Evolutionary conservation across 2,888 invertebrate genomes (phyloP).

Genomic region (Conchocele bisecta): DNA sequence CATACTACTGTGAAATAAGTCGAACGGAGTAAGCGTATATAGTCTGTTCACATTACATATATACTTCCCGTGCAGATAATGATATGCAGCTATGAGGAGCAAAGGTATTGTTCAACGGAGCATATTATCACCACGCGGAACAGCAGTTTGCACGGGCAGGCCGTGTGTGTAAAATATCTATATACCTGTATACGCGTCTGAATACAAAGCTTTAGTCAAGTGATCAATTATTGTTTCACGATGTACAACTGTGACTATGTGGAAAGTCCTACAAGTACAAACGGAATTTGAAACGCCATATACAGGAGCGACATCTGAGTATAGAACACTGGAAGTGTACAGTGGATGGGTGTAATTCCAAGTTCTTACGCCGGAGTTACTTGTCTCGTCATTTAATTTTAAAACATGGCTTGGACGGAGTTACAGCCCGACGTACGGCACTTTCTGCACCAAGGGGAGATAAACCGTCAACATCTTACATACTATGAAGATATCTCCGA

Average conservation of each 20-base stretch:
- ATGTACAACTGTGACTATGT: not conserved
- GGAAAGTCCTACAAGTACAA: not conserved
- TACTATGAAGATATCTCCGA: not conserved
- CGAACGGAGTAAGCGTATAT: too few relatives aligned
- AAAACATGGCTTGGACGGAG: not conserved
- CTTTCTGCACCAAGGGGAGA: not conserved
- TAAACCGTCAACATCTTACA: not conserved
- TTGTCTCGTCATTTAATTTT: not conserved
- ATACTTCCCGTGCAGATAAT: too few relatives aligned
- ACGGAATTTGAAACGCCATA: not conserved
- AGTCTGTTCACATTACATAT: too few relatives aligned
- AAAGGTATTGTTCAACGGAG: not conserved
- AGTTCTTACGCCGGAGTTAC: not conserved
- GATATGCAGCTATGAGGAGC: slow-evolving; percentile 5
- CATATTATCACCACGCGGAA: too few relatives aligned
- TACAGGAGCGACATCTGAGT: not conserved
- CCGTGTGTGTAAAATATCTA: not conserved
- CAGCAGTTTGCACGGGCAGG: not conserved
- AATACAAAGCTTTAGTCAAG: too few relatives aligned
- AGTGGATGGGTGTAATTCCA: not conserved
- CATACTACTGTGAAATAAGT: too few relatives aligned
- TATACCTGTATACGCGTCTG: too few relatives aligned
- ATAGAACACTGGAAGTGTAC: not conserved
- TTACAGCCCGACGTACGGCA: not conserved
- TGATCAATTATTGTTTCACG: too few relatives aligned